Evolutionary conservation across 2,888 invertebrate genomes (phyloP), one percentile per base, ranked within the genome.

Genomic region (Lacanobia oleracea): DNA sequence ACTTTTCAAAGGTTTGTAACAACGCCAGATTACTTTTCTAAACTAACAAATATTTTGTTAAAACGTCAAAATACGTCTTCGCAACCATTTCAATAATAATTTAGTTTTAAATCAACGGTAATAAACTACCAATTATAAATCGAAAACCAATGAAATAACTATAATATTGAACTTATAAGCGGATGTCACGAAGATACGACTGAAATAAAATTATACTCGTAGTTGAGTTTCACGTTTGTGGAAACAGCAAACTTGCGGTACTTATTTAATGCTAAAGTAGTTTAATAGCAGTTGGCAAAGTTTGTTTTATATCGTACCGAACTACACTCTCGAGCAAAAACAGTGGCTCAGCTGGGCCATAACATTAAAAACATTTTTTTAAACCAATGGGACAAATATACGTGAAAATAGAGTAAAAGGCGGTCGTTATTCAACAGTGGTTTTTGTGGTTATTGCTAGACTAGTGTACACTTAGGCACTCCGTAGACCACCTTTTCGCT

Each of bases 261-360:
- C 33, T 57, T 74, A 69, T 74, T 72, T 21, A 33, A 62, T 57
- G 21, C n/a, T 21, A 14, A 37, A 43, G 18, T 64, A 53, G 60
- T 76, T 67, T 61, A 50, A 67, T 45, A 50, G 33, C 23, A 57
- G 66, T 79, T 75, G 8, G 45, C 7, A 75, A 63, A 70, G 61
- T 76, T 68, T 56, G 27, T 50, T 72, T 70, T 45, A 43, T 57
- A 64, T 2, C 18, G 54, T n/a, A 40, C 21, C 7, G 10, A 75
- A 71, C 27, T 62, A 70, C 71, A 70, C 33, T 77, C 27, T 23
- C 50, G 10, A 33, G 51, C n/a, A 53, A n/a, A 59, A 63, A 21
- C 8, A 27, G 61, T 50, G 21, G 12, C 14, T n/a, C 37, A 18
- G 18, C 10, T 12, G 6, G 1, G 12, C 4, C 0, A 16, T 1